phyloP scores from a whole-genome alignment of 2,797 vertebrate species.

The Leptodactylus fallax region DNA sequence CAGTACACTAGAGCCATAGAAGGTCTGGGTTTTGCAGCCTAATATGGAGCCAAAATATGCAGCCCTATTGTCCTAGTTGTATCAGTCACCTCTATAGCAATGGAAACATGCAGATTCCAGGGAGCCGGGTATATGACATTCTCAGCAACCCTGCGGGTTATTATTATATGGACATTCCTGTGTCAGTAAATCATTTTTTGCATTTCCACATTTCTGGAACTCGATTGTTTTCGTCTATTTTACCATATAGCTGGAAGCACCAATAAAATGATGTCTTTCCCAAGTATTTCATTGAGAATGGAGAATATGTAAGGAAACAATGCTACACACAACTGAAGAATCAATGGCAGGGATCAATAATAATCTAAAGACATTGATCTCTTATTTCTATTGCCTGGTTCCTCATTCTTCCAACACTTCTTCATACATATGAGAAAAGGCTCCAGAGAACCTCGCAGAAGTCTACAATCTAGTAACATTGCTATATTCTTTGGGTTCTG shows the following conservation, averaged over 20 bases:
- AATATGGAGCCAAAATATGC: no score
- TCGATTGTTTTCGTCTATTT: background rate
- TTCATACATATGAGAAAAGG: no score
- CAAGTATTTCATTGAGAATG: background rate
- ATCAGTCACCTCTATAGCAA: no score
- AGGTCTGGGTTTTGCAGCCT: no score
- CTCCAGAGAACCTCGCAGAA: background rate
- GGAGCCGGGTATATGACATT: no score
- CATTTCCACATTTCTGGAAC: background rate
- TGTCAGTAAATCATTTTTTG: background rate
- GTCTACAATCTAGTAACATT: background rate
- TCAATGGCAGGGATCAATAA: background rate
- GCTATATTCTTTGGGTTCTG: background rate
- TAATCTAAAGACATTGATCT: conserved; percentile 1
- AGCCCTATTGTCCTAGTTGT: no score
- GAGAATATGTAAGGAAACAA: background rate
- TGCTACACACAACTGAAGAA: background rate
- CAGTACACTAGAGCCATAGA: no score
- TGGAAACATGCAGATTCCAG: no score
- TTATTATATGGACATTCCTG: no score
- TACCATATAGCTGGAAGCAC: background rate
- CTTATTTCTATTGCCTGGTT: background rate
- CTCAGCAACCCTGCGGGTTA: no score
- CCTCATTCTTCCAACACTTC: no score
- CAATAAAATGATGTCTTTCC: background rate